Evolutionary conservation across 2,113 vertebrate species (phyloP).

Genomic region (Equus przewalskii): DNA sequence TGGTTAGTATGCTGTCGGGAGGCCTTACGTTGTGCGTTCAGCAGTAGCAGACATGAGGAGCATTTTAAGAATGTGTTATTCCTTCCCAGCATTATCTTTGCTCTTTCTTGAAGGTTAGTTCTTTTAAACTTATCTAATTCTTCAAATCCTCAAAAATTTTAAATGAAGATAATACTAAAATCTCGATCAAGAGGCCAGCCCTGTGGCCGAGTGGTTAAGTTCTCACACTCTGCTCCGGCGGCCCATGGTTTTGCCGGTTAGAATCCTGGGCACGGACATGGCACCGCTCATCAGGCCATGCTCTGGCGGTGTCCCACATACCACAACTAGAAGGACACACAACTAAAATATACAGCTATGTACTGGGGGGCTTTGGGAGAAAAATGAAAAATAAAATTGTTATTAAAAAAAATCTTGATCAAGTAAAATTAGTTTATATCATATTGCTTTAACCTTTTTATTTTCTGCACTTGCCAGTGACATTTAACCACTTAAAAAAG

Average conservation of each 20-base stretch:
- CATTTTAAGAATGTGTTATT: conserved; percentile 13
- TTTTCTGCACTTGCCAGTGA: neutral
- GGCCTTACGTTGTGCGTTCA: neutral
- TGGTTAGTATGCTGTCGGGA: neutral
- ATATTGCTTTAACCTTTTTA: neutral
- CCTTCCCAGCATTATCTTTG: neutral
- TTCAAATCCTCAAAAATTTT: neutral
- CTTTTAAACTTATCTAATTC: neutral
- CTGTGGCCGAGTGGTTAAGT: too few species aligned
- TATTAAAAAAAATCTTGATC: neutral
- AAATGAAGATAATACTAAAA: neutral
- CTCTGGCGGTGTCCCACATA: too few species aligned
- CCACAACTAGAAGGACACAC: too few species aligned
- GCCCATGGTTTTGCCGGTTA: too few species aligned
- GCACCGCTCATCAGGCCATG: too few species aligned
- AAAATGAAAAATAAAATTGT: too few species aligned
- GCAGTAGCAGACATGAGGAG: neutral
- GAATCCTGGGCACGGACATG: too few species aligned
- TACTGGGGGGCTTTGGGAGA: too few species aligned
- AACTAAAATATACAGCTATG: too few species aligned
- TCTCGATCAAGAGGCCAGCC: neutral
- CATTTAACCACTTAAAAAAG: neutral
- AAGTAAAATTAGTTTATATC: neutral
- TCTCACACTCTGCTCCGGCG: too few species aligned
- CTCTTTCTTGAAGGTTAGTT: neutral